Base-by-base conservation (phyloP, 2,888 invertebrate species). In the Euclidia mi region DNA sequence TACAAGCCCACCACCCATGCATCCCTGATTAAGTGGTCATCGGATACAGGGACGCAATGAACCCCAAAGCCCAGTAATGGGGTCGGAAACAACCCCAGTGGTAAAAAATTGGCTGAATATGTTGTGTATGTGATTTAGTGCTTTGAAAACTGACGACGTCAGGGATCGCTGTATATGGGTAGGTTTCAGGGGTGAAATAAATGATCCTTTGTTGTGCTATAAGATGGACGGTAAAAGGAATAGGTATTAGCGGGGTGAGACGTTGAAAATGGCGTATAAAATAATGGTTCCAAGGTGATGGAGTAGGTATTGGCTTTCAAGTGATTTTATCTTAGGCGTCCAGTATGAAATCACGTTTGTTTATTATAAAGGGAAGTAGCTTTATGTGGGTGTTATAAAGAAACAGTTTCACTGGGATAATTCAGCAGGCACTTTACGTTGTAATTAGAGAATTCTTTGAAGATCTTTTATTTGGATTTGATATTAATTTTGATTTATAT, bases 71-170 rank as follows among this genome's bases (percentile, higher is more conserved):
- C 71, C 61, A 38, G 56, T 65, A 65, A 69, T 71, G 51, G 63
- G 35, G 55, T 56, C 25, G 17, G 11, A 49, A 42, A 56, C 52
- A 42, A 55, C 42, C 59, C 46, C 32, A 51, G 57, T 51, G 63
- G 42, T 66, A 71, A 72, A 71, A 71, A 69, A 69, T 66, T 50
- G 43, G 29, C 42, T 18, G 42, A 63, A 66, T 61, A 59, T 64
- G 73, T 71, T 71, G 67, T 72, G 66, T 71, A 70, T 63, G 62
- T 65, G 62, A 56, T 68, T 71, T 65, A 71, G 72, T 65, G 62
- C 56, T 71, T 56, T 47, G 47, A 57, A 56, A 71, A 62, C 20
- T 59, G 69, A 52, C 59, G 65, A 71, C 62, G 37, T 31, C 31
- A 59, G 62, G 52, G 55, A 68, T 29, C 11, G 2, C 7, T 31